These are phyloP conservation scores for human DNA, from an alignment of 2,113 vertebrate genomes.

Conservation along the genomic window DNA sequence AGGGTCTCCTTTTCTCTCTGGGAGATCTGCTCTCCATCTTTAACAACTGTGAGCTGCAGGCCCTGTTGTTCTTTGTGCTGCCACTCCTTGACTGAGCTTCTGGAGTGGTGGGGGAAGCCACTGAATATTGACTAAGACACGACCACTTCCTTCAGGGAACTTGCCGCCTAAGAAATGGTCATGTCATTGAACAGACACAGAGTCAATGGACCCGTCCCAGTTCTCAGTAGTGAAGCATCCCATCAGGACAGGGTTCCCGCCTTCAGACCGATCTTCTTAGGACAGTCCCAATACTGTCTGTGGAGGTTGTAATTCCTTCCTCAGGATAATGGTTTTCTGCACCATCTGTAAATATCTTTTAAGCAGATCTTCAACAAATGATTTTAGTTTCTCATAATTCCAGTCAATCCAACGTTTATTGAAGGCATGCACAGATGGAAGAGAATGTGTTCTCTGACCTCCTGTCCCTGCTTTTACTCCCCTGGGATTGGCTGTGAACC, in stretches of 20 bases:
- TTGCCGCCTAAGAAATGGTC: not conserved
- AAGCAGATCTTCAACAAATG: not conserved
- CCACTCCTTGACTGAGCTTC: not conserved
- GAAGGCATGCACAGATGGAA: not conserved
- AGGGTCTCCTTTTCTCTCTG: not conserved
- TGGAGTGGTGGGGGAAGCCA: not conserved
- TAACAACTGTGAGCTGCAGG: not conserved
- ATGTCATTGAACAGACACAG: not conserved
- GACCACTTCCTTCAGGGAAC: not conserved
- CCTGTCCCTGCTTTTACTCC: not conserved
- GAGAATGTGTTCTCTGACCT: not conserved
- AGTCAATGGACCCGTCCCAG: not conserved
- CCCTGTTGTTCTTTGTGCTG: not conserved
- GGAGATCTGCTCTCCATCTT: not conserved
- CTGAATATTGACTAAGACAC: not conserved
- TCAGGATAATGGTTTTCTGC: not conserved
- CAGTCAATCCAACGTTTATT: not conserved
- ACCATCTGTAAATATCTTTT: not conserved
- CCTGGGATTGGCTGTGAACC: not conserved
- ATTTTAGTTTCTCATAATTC: slow-evolving; percentile 9
- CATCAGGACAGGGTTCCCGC: not conserved
- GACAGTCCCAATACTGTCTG: not conserved
- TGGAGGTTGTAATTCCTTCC: not conserved
- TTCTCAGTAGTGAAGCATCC: not conserved
- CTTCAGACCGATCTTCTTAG: not conserved